Evolutionary conservation across 2,113 vertebrate genomes (phyloP).

Genomic region (Dipodomys merriami): DNA sequence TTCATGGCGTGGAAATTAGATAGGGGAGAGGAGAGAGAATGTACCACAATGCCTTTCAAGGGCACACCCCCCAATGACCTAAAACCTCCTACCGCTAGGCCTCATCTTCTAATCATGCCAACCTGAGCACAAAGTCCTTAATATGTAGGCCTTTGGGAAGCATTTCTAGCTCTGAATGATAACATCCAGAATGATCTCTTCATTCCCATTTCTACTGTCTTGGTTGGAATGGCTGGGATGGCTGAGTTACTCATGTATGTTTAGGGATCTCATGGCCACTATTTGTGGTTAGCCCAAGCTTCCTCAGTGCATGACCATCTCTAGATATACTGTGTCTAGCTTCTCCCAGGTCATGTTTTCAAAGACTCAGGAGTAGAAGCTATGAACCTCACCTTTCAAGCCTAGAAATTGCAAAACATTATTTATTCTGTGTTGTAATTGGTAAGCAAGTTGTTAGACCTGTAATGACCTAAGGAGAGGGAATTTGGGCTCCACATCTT

Average conservation of each 20-base stretch:
- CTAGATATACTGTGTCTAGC: not conserved
- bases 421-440: not conserved
- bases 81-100: not conserved
- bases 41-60: not conserved
- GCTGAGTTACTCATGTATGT: accelerated
- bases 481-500: not conserved
- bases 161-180: not conserved
- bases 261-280: not conserved
- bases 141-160: not conserved
- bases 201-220: not conserved
- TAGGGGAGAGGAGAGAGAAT: not conserved
- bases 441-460: not conserved
- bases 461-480: not conserved
- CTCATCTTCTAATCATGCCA: not conserved
- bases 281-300: not conserved
- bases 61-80: not conserved
- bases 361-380: not conserved
- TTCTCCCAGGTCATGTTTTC: not conserved
- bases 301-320: not conserved
- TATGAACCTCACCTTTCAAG: not conserved
- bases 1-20: not conserved
- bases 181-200: not conserved
- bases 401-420: not conserved
- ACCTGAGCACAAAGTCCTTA: not conserved
- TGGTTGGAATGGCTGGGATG: not conserved